Percentiles rank a stretch among this genome's conserved stretches.
phyloP scores from a whole-genome alignment of 2,113 vertebrate species.

The Poeciliopsis occidentalis region DNA sequence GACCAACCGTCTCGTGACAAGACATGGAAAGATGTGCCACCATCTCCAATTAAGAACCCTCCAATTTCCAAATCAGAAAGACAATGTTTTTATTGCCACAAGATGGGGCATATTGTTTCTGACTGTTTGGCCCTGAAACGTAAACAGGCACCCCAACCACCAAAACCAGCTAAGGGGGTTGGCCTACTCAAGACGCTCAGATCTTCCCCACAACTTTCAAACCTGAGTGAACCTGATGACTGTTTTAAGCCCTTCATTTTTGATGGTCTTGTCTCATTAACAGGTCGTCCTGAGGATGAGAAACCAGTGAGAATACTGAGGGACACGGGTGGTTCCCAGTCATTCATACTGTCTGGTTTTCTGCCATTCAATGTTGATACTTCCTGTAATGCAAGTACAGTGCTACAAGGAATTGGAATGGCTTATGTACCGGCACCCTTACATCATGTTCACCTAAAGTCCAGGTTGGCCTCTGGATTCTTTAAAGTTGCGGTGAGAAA shows the following conservation, averaged over 20 bases:
- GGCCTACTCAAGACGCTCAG: no score
- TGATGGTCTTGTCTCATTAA: neutral
- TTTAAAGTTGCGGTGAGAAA: neutral
- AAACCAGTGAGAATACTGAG: neutral
- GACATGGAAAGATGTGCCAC: no score
- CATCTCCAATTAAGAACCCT: no score
- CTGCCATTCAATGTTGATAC: neutral
- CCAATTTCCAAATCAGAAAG: no score
- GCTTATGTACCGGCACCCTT: neutral
- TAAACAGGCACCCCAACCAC: no score
- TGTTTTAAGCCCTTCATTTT: neutral
- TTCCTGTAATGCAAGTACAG: neutral
- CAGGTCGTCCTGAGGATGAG: no score
- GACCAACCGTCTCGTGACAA: neutral
- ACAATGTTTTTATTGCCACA: no score
- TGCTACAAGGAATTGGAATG: neutral
- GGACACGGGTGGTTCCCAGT: neutral
- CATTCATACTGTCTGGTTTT: neutral
- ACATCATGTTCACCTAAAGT: neutral
- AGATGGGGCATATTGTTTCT: no score
- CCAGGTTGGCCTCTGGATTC: neutral
- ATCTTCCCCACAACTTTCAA: no score
- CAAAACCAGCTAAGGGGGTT: no score
- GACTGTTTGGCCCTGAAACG: no score
- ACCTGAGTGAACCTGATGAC: no score